Evolutionary conservation across 2,888 invertebrate species (phyloP).

Genomic region (Plutella xylostella): DNA sequence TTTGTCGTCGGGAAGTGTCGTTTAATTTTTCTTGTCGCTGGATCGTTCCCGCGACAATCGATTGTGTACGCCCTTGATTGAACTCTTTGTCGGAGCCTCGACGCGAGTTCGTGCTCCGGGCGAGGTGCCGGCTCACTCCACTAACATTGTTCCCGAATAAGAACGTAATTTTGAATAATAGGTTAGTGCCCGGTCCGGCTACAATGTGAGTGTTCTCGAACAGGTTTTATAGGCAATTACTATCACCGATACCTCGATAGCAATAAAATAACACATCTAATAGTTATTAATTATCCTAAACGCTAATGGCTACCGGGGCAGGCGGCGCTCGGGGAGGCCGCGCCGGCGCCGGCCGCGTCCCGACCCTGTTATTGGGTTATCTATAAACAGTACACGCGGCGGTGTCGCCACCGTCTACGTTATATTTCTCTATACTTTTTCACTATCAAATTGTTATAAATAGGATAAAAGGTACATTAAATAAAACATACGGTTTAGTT

Average conservation of each 20-base stretch:
- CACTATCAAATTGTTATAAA: no score
- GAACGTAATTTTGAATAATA: background rate
- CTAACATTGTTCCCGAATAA: no score
- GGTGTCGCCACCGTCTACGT: no score
- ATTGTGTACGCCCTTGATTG: conserved; percentile 52
- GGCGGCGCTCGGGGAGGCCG: conserved; percentile 22
- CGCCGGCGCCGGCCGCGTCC: conserved; percentile 21
- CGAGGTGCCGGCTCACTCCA: no score
- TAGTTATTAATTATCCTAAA: conserved; percentile 29
- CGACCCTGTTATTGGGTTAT: conserved; percentile 35
- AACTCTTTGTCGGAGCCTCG: no score
- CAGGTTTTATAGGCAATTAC: background rate
- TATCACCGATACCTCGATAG: background rate
- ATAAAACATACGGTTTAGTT: no score
- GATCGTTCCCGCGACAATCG: conserved; percentile 45
- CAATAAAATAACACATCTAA: conserved; percentile 1
- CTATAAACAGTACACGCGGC: no score
- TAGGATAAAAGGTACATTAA: no score
- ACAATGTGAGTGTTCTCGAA: background rate
- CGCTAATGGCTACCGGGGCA: conserved; percentile 45
- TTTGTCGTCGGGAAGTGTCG: conserved; percentile 57
- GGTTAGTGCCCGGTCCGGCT: no score
- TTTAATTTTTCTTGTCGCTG: conserved; percentile 58
- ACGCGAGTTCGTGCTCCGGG: no score
- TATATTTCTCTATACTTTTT: no score